Conservation (phyloP, 2,113 vertebrate genomes). For the Cinclus cinclus region DNA sequence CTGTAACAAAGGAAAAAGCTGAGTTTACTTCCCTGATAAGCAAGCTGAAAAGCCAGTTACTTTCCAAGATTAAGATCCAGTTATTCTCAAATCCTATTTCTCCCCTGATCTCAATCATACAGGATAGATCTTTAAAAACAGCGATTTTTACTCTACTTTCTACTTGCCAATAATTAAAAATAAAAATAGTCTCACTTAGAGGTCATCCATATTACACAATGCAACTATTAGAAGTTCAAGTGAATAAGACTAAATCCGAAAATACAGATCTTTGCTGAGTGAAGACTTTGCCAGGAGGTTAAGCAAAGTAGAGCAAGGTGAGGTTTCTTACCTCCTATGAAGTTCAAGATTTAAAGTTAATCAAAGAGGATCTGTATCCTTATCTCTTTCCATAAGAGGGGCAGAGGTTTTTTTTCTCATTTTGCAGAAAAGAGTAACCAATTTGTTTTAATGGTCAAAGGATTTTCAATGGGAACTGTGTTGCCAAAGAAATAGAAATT, state of each 20-base stretch:
- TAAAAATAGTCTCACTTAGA: background rate
- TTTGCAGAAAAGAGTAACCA: background rate
- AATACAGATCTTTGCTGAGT: background rate
- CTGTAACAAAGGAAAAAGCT: conserved; percentile 25
- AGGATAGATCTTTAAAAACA: background rate
- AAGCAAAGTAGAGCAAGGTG: background rate
- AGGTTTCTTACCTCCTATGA: background rate
- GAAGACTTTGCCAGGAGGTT: background rate
- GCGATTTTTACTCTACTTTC: background rate
- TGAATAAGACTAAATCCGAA: background rate
- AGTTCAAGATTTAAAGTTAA: background rate
- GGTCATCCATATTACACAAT: background rate
- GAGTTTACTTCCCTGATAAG: conserved; percentile 29
- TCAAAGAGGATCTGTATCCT: background rate
- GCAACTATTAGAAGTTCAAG: background rate
- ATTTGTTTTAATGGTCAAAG: background rate
- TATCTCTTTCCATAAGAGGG: background rate
- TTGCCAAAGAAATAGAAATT: background rate
- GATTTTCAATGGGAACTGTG: background rate
- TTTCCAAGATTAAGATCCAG: background rate
- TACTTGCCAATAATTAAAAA: background rate
- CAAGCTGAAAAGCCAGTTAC: background rate
- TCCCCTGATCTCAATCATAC: background rate
- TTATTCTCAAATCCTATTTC: background rate
- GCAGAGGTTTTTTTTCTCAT: background rate